Percentiles rank a stretch among this genome's conserved stretches.
phyloP scores from a whole-genome alignment of 2,797 vertebrate genomes.

The Botia almorhae region DNA sequence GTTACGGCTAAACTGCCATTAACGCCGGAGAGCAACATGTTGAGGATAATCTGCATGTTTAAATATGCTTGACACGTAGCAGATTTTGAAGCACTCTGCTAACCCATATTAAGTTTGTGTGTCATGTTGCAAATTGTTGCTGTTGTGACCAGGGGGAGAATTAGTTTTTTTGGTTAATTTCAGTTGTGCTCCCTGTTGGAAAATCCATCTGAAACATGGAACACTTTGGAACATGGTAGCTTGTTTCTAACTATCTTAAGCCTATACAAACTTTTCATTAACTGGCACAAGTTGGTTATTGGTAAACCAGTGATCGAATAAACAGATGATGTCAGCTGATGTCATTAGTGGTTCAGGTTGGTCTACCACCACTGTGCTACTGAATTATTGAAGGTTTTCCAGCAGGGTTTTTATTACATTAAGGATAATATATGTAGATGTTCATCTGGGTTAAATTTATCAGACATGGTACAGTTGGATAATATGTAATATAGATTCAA shows the following conservation, averaged over 20 bases:
- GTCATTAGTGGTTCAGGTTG: background rate
- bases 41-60: slow-evolving; percentile 50
- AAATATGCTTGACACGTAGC: slow-evolving; percentile 20
- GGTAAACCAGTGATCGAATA: no score
- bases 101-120: slow-evolving; percentile 38
- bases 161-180: background rate
- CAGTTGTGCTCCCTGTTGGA: no score
- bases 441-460: no score
- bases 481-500: no score
- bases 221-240: background rate
- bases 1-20: slow-evolving; percentile 40
- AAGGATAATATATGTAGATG: no score
- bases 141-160: background rate
- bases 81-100: background rate
- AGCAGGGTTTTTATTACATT: no score
- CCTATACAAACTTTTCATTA: no score
- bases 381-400: background rate
- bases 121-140: background rate
- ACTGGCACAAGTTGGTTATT: no score
- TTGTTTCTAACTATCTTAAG: no score
- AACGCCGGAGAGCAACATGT: slow-evolving; percentile 29
- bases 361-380: background rate
- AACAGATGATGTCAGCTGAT: no score
- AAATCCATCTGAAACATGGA: background rate
- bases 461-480: no score